A percentile compares a stretch with the other conserved stretches of the same genome.
Evolutionary conservation across 2,113 vertebrate species (phyloP).

Genomic region (Cephalopterus ornatus): DNA sequence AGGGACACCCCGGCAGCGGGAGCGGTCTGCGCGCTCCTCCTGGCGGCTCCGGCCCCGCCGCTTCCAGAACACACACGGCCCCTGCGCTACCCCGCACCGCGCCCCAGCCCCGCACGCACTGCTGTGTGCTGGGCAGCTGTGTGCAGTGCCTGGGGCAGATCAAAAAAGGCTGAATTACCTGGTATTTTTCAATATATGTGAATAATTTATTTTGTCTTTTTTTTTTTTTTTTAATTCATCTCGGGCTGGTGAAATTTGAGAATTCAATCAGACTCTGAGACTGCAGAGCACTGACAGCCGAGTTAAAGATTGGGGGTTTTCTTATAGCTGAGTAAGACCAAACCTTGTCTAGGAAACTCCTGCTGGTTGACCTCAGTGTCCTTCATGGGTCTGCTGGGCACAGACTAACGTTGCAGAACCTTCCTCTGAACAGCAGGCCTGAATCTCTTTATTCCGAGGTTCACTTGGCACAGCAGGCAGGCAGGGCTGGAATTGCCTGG

Average conservation of each 20-base stretch:
- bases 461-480: constrained; percentile 12
- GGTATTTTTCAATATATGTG: not conserved
- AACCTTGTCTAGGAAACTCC: not conserved
- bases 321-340: not conserved
- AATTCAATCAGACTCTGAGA: not conserved
- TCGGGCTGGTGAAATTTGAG: not conserved
- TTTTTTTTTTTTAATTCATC: not conserved
- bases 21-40: constrained; percentile 28
- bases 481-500: not conserved
- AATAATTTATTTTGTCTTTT: not conserved
- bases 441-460: not conserved
- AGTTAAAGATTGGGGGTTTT: not conserved
- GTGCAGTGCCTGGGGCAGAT: not conserved
- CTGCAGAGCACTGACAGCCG: rapidly evolving
- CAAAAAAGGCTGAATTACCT: not conserved
- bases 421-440: not conserved
- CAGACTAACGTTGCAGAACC: not conserved
- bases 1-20: not conserved
- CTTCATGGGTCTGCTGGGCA: not conserved
- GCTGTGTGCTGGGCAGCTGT: not conserved
- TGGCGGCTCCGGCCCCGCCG: not conserved
- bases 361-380: not conserved
- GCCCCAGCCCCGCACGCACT: not conserved
- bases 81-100: not conserved
- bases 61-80: too few relatives aligned